Evolutionary conservation across 2,113 vertebrate species (phyloP).

Genomic region (Crypturellus undulatus): DNA sequence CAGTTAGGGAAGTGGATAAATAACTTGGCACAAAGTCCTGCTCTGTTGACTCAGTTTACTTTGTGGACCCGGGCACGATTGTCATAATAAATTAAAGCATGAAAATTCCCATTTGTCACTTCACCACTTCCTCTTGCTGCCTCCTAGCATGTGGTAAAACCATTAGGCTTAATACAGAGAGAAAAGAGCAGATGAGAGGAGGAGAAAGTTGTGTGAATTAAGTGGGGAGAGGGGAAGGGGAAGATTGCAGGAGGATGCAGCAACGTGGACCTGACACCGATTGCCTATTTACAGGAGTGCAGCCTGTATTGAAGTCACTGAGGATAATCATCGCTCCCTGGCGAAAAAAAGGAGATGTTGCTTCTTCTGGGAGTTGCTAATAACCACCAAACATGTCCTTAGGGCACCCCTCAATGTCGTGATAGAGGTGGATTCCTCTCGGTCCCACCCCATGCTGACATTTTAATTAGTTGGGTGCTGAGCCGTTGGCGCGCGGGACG

Average conservation of each 20-base stretch:
- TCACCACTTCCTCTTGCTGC: conserved; percentile 64
- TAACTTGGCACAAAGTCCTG: conserved; percentile 63
- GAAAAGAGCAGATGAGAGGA: conserved; percentile 2
- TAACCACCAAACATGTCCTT: neutral
- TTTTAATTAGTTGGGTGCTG: neutral
- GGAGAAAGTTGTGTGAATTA: neutral
- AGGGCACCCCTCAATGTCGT: neutral
- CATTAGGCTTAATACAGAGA: conserved; percentile 11
- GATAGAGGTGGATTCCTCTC: neutral
- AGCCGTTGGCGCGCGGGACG: neutral
- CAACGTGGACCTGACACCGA: neutral
- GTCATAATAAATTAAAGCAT: conserved; percentile 70
- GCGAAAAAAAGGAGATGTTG: accelerated
- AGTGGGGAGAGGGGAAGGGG: neutral
- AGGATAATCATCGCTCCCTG: neutral
- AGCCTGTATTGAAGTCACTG: neutral
- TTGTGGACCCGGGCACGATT: conserved; percentile 36
- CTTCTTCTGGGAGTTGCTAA: neutral
- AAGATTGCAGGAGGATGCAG: neutral
- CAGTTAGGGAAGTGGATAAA: conserved; percentile 59
- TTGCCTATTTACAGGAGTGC: accelerated
- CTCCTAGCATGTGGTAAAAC: conserved; percentile 54
- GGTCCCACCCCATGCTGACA: accelerated
- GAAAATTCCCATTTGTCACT: conserved; percentile 70
- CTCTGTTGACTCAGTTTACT: conserved; percentile 73